A percentile compares a stretch with the other conserved stretches of the same genome.
Evolutionary conservation across 2,113 vertebrate genomes (phyloP).

Genomic region (Sialia sialis): DNA sequence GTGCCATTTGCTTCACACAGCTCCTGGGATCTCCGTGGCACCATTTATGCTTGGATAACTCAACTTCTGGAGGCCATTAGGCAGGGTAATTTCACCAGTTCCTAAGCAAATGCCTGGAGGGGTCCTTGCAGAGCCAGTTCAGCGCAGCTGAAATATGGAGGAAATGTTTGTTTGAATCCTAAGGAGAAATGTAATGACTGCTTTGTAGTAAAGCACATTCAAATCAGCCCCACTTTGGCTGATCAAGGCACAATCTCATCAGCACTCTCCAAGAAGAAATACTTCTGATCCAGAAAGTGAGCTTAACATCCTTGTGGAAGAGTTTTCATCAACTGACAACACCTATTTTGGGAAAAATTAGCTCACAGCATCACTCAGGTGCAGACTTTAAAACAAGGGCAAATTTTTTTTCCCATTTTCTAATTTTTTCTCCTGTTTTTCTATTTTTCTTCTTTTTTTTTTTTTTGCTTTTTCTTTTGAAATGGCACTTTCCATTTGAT

Average conservation of each 20-base stretch:
- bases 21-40: constrained; percentile 27
- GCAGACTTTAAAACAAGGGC: background rate
- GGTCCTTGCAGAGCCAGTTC: constrained; percentile 41
- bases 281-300: constrained; percentile 1
- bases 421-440: fast-evolving
- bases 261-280: background rate
- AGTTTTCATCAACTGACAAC: constrained; percentile 39
- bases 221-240: constrained; percentile 15
- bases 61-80: constrained; percentile 54
- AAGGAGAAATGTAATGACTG: constrained; percentile 31
- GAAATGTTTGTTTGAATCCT: background rate
- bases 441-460: fast-evolving
- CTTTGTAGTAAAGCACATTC: constrained; percentile 28
- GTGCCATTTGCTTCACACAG: background rate
- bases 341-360: constrained; percentile 13
- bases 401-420: background rate
- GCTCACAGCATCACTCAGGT: background rate
- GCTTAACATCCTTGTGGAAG: constrained; percentile 10
- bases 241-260: constrained; percentile 1
- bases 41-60: constrained; percentile 10
- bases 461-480: background rate
- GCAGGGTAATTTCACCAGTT: constrained; percentile 58
- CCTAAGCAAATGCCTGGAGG: constrained; percentile 49
- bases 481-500: background rate
- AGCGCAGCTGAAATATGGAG: constrained; percentile 27